A percentile compares a stretch with the other conserved stretches of the same genome.
These are phyloP conservation scores for Rhopilema esculentum DNA, from an alignment of 30 jellyfish, hydroid and myxozoan genomes.

Conservation along the genomic window DNA sequence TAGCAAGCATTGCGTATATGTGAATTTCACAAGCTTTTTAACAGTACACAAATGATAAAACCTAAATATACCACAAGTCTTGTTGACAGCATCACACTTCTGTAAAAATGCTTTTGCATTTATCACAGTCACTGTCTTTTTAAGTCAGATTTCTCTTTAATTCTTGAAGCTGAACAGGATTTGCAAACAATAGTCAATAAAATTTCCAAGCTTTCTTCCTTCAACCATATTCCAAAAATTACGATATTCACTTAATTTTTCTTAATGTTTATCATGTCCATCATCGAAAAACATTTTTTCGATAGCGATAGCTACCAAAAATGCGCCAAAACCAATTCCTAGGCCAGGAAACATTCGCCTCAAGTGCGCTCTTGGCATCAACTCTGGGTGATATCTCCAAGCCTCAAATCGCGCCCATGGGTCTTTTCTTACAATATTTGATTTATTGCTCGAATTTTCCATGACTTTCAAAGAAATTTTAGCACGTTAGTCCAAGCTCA, in stretches of 20 bases:
- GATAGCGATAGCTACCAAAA: constrained; percentile 71
- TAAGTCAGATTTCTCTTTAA: too few relatives aligned
- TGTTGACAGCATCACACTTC: too few relatives aligned
- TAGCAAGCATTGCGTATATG: too few relatives aligned
- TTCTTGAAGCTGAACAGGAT: too few relatives aligned
- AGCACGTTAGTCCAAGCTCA: not conserved
- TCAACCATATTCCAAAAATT: not conserved
- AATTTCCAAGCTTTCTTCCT: not conserved
- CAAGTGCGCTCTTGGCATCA: constrained; percentile 58
- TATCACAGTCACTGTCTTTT: too few relatives aligned
- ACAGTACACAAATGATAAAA: too few relatives aligned
- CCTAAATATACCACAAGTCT: too few relatives aligned
- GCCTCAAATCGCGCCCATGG: constrained; percentile 99
- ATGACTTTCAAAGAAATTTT: not conserved
- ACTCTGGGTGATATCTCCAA: constrained; percentile 91
- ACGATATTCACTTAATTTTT: not conserved
- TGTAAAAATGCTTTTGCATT: too few relatives aligned
- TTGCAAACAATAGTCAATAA: not conserved
- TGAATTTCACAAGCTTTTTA: too few relatives aligned
- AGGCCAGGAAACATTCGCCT: constrained; percentile 80
- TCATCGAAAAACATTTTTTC: constrained; percentile 86
- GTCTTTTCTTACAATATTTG: constrained; percentile 56
- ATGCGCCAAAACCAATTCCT: constrained; percentile 93
- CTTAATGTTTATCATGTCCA: constrained; percentile 65
- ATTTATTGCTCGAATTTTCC: constrained; percentile 34